Base-by-base conservation (phyloP, 2,888 invertebrate species). In the Torymus tubicola region DNA sequence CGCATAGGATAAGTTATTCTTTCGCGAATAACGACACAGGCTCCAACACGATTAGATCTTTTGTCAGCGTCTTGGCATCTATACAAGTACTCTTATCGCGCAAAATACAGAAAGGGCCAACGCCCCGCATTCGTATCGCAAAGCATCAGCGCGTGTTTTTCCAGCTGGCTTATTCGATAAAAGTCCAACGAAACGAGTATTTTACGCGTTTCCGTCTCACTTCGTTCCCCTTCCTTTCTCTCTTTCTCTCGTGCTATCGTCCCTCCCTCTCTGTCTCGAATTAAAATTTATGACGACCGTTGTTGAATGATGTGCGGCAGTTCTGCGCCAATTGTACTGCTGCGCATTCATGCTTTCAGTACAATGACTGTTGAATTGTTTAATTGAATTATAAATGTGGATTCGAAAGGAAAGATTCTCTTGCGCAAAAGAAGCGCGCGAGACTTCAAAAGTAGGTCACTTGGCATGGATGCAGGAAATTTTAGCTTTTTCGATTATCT, bases 401-500 rank as follows among this genome's bases (percentile, higher is more conserved):
- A 24, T 55, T 63, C 5, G 31, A 50, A 64, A 63, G 31, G 31
- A 31, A 5, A 12, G 55, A 12, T 42, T 64, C 31, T 16, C 58
- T 74, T 50, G 58, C 31, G n/a, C 31, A n/a, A 18, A 55, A 31
- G n/a, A 65, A 10, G 18, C 14, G 24, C 2, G 31, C 31, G 31
- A 31, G 31, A 31, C 31, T 31, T 31, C 5, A 18, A 18, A 77
- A 60, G 57, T 70, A 57, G 77, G 77, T 77, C 63, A 64, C 57
- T 77, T 77, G 77, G 77, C 77, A 31, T 21, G 24, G 4, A 42
- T 50, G 42, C 53, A 69, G 21, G 18, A 14, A 55, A 21, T 55
- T 64, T 31, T 10, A 65, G 57, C 74, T 70, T 64, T 31, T 77
- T 55, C 55, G 64, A 63, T 70, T 70, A 70, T 50, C 52, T 24